Conservation (phyloP, 2,113 vertebrate genomes). For the Salminus brasiliensis region DNA sequence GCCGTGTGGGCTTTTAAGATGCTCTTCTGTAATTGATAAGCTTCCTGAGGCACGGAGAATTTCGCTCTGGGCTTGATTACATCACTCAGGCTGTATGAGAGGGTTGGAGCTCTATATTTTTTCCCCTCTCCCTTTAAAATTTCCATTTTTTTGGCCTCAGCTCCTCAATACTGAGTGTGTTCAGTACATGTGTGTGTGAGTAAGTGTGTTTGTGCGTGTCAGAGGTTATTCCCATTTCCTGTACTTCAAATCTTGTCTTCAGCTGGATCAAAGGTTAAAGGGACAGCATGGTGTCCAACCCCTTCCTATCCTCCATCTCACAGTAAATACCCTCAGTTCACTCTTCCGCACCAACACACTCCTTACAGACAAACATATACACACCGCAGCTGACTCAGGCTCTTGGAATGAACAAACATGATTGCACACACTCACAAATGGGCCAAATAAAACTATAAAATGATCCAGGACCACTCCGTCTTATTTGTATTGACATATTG, state of each 20-base stretch:
- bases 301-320: conserved; percentile 48
- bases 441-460: conserved; percentile 34
- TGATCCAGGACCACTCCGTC: background rate
- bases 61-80: conserved; percentile 45
- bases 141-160: conserved; percentile 20
- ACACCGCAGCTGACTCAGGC: conserved; percentile 33
- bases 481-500: background rate
- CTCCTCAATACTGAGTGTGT: background rate
- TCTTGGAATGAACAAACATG: conserved; percentile 3
- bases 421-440: conserved; percentile 45
- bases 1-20: conserved; percentile 52
- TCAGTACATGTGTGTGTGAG: background rate
- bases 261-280: conserved; percentile 69
- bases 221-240: conserved; percentile 68
- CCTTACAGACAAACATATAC: conserved; percentile 36
- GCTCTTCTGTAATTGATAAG: conserved; percentile 58
- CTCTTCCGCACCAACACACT: conserved; percentile 53
- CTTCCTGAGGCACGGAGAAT: conserved; percentile 51
- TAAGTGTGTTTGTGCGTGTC: conserved; percentile 47
- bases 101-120: conserved; percentile 31
- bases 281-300: conserved; percentile 51
- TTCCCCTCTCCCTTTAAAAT: background rate
- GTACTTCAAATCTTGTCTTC: conserved; percentile 49
- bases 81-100: conserved; percentile 50
- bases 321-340: conserved; percentile 58